Evolutionary conservation across 2,113 vertebrate species (phyloP), one percentile per base, ranked within the genome.

Genomic region (Ailurus styani): DNA sequence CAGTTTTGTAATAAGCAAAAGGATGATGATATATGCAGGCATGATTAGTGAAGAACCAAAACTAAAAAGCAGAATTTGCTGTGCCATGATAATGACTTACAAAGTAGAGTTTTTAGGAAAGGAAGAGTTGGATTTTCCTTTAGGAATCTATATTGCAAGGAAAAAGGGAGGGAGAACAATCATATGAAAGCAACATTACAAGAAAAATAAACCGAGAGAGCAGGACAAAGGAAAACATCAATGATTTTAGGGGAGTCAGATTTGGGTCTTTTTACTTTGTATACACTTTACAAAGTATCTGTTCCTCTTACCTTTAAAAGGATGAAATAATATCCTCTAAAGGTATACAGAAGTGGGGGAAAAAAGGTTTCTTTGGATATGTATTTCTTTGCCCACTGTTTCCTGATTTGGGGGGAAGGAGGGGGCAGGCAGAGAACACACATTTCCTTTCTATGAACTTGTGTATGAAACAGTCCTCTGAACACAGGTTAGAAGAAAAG

Each of bases 121-220:
- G 98, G 99, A 99, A 99, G 99, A 99, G 98, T 98, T 99, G 98
- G 97, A 98, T 98, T 99, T 99, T 99, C 99, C 99, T 99, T 99
- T 99, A 99, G 99, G 99, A 99, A 99, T 99, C 99, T 99, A 99
- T 97, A 99, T 96, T 99, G 98, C 98, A 99, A 99, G 99, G 96
- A 98, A 98, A 99, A 98, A 99, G 99, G 97, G 98, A 97, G 98
- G 99, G 99, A 99, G 98, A 98, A 98, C 93, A 99, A 99, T 99
- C 98, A 99, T 98, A 98, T 98, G 98, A 98, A 96, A 98, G 97
- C 42, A 97, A 98, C 96, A 97, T 97, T 97, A 98, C 97, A 97
- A 96, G 97, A 98, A 97, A 72, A 98, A 97, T 96, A 90, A 98
- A 98, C 95, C 91, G 31, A 96, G 70, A 83, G 27, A 97, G 78